These are phyloP conservation scores for Volucella bombylans DNA, from an alignment of 2,888 invertebrate genomes.

Conservation along the genomic window DNA sequence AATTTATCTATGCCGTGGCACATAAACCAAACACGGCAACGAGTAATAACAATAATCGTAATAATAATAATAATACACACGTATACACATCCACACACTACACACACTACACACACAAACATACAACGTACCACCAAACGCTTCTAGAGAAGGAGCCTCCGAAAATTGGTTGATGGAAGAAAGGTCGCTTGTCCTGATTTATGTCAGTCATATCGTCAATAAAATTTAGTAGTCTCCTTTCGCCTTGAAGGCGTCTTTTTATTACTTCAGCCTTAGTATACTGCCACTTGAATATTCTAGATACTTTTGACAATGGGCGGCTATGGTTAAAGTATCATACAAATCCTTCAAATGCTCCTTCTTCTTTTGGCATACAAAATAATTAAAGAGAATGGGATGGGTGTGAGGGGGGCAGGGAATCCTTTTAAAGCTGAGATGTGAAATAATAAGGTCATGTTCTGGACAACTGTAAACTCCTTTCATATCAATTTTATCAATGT, in stretches of 20 bases:
- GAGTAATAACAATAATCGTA: slow-evolving; percentile 77
- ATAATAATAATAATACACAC: slow-evolving; percentile 73
- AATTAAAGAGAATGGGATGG: slow-evolving; percentile 27
- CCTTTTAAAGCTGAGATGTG: slow-evolving; percentile 26
- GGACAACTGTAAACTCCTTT: slow-evolving; percentile 1
- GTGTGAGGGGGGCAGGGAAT: slow-evolving; percentile 7
- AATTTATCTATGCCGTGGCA: slow-evolving; percentile 75
- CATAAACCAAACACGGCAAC: slow-evolving; percentile 76
- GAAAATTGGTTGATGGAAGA: slow-evolving; percentile 22
- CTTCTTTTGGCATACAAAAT: slow-evolving; percentile 14
- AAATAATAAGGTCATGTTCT: slow-evolving; percentile 48
- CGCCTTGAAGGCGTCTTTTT: slow-evolving; percentile 73
- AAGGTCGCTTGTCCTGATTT: slow-evolving; percentile 75
- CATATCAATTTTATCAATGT: slow-evolving; percentile 45
- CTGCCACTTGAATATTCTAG: slow-evolving; percentile 68
- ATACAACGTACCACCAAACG: slow-evolving; percentile 16
- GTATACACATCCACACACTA: no score
- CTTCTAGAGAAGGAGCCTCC: background rate
- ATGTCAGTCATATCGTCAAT: slow-evolving; percentile 78
- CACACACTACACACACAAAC: slow-evolving; percentile 37
- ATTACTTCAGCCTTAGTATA: slow-evolving; percentile 45
- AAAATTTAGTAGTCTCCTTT: slow-evolving; percentile 73
- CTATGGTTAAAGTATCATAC: slow-evolving; percentile 15
- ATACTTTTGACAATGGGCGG: slow-evolving; percentile 20
- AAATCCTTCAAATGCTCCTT: slow-evolving; percentile 35